Base-by-base conservation (phyloP, 2,797 vertebrate species). In the Calcarius lapponicus region DNA sequence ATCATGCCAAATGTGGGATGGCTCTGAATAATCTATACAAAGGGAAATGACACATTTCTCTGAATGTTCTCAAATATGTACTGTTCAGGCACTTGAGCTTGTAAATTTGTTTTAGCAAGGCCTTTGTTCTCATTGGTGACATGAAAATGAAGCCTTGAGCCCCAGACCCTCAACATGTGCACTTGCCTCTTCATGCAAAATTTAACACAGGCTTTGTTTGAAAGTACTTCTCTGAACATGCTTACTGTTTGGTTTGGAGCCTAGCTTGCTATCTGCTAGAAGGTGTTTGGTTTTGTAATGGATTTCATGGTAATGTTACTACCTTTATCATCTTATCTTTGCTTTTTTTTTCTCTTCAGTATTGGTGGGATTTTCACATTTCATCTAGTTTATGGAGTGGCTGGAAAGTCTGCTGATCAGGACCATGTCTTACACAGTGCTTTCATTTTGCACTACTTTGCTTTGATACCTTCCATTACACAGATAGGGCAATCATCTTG, bases 221-320 rank as follows among this genome's bases (percentile, higher is more conserved):
- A 69, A 92, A 72, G 47, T 88, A 38, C 21, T 79, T 50, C 42
- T 88, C 34, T 72, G 58, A 92, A n/a, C 7, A 3, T 50, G 34
- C 51, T 90, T 95, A 10, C 40, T 84, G 78, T 82, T 74, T 45
- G n/a, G 15, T 54, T 34, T 18, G 50, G 14, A 86, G 65, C 43
- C 51, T 73, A 83, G 7, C 57, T n/a, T n/a, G n/a, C n/a, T 40
- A 73, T 88, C 43, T 81, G 54, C 60, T 92, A 67, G 56, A 76
- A 90, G 57, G 48, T 82, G 48, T 74, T 93, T 60, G 57, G 40
- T 66, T 90, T 93, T 90, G 53, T 86, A 47, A 12, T 2, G 18
- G 50, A 24, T 90, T 86, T 89, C 76, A 40, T 62, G 93, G 88
- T 71, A 80, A 40, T 62, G 93, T 90, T 71, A 80, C 54, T 88